Conservation (phyloP, 2,888 invertebrate genomes). For the Agrilus biguttatus region DNA sequence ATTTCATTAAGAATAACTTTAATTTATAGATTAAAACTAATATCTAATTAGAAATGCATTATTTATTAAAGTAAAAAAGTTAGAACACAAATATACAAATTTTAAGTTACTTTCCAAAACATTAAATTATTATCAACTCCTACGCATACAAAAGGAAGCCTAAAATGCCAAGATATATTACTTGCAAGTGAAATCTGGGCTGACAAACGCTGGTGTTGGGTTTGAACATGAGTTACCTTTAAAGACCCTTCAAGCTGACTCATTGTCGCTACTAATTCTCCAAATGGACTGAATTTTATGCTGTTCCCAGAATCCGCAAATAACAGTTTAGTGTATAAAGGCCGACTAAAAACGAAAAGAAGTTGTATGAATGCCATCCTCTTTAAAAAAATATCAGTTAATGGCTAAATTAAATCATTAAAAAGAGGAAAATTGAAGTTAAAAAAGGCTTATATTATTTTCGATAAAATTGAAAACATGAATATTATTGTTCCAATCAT, state of each 20-base stretch:
- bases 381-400: neutral
- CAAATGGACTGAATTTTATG: conserved; percentile 46
- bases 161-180: conserved; percentile 49
- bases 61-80: conserved; percentile 2
- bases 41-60: too few species aligned
- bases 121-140: conserved; percentile 43
- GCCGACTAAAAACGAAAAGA: conserved; percentile 33
- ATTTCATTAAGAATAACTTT: too few species aligned
- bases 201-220: conserved; percentile 39
- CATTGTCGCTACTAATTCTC: conserved; percentile 50
- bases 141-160: conserved; percentile 43
- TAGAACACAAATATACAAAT: conserved; percentile 15
- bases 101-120: conserved; percentile 42
- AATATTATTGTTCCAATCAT: too few species aligned
- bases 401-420: neutral
- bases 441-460: too few species aligned
- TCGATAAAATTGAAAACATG: too few species aligned
- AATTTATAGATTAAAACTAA: too few species aligned
- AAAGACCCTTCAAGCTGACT: conserved; percentile 51
- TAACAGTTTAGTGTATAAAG: conserved; percentile 41
- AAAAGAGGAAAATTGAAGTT: too few species aligned
- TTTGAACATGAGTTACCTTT: conserved; percentile 46
- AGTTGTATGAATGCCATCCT: neutral
- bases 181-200: conserved; percentile 39
- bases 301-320: conserved; percentile 48